Evolutionary conservation across 2,113 vertebrate species (phyloP).

Genomic region (Hylia prasina): DNA sequence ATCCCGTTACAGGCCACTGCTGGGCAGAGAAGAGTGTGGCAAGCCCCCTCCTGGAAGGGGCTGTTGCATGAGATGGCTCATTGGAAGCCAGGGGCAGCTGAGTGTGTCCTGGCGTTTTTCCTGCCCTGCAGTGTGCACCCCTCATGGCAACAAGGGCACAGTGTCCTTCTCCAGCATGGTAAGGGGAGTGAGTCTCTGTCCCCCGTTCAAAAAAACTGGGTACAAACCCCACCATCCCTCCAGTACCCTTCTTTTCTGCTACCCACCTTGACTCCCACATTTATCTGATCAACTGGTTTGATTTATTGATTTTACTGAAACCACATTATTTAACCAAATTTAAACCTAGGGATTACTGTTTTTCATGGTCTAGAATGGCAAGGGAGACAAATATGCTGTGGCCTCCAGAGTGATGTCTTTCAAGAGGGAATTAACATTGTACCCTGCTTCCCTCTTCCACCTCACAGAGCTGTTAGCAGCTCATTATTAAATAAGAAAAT

Average conservation of each 20-base stretch:
- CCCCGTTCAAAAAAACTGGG: not conserved
- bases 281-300: not conserved
- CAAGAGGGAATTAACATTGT: not conserved
- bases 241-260: not conserved
- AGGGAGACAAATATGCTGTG: not conserved
- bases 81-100: not conserved
- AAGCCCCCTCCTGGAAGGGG: not conserved
- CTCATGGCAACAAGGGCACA: not conserved
- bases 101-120: not conserved
- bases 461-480: not conserved
- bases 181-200: not conserved
- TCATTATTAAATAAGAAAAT: not conserved
- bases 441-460: not conserved
- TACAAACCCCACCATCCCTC: not conserved
- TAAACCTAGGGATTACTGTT: not conserved
- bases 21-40: not conserved
- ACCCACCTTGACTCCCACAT: not conserved
- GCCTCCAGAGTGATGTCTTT: not conserved
- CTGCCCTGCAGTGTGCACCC: not conserved
- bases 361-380: not conserved
- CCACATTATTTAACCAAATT: not conserved
- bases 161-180: not conserved
- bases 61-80: not conserved
- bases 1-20: rapidly evolving
- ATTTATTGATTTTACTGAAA: not conserved